Conservation (phyloP, 2,888 invertebrate genomes). For the Tiliacea aurago region DNA sequence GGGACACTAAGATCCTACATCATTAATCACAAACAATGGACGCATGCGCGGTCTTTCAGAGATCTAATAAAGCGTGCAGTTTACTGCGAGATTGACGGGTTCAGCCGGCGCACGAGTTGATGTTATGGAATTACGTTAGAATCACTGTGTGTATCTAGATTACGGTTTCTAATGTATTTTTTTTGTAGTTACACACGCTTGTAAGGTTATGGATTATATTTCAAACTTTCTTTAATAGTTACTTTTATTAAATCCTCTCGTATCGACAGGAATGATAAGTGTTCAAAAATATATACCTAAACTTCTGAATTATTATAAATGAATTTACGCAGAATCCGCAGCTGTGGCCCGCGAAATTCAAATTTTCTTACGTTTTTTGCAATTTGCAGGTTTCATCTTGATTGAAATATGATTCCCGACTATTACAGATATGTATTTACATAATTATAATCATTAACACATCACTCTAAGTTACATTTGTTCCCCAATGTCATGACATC, state of each 20-base stretch:
- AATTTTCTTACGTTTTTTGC: no score
- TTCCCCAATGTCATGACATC: no score
- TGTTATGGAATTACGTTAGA: slow-evolving; percentile 52
- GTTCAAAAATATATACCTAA: no score
- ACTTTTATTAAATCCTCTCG: background rate
- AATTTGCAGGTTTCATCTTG: no score
- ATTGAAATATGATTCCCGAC: no score
- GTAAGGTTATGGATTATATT: background rate
- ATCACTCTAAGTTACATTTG: no score
- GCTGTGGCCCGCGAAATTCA: no score
- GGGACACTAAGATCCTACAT: slow-evolving; percentile 55
- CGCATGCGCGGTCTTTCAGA: slow-evolving; percentile 65
- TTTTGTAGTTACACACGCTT: background rate
- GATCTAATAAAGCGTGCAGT: slow-evolving; percentile 66
- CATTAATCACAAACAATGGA: slow-evolving; percentile 73
- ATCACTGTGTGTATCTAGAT: slow-evolving; percentile 35
- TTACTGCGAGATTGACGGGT: slow-evolving; percentile 67
- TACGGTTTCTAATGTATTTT: slow-evolving; percentile 14
- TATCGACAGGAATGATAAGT: no score
- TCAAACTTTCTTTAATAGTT: background rate
- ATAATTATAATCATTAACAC: no score
- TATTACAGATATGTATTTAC: no score
- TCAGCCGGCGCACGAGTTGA: slow-evolving; percentile 54
- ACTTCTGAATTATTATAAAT: no score
- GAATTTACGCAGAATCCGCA: no score